Base-by-base conservation (phyloP, 2,888 invertebrate species). In the Dryobota labecula region DNA sequence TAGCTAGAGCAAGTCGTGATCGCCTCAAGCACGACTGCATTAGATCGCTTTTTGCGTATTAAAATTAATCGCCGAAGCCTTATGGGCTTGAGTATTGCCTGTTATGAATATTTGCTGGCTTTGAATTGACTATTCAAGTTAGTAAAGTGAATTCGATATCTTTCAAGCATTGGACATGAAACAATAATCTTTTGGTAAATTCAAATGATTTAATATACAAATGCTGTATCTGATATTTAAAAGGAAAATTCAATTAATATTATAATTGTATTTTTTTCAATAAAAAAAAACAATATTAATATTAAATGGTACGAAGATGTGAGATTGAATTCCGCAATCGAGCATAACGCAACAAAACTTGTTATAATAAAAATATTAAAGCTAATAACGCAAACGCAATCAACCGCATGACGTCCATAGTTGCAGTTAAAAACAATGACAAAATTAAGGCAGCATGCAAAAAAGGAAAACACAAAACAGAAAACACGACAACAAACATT, bases 1-100 rank as follows among this genome's bases (percentile, higher is more conserved):
- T 86, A 89, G 86, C 70, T 74, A 67, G 76, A 85, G 75, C 78
- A 84, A 88, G 80, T 90, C 91, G 91, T 91, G 91, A 93, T 89
- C 84, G 85, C 90, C 87, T 78, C 69, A 83, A 86, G 90, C 91
- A 89, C 89, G 90, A 91, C 83, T 81, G 80, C 76, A 80, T 86
- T 77, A 75, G 70, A 89, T 87, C 85, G 86, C 86, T 86, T 89
- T 88, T 84, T 85, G 82, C 85, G 87, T 87, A 90, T 90, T 92
- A 90, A 88, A 90, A 91, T 91, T 91, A 92, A 82, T 82, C 87
- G 73, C 82, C 83, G 79, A 86, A 78, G 83, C 78, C 84, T 85
- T 86, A 69, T 20, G 36, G 33, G 24, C 41, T 49, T 53, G 18
- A 41, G n/a, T 43, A 11, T 38, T 53, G 41, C 9, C 27, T 58